Conservation (phyloP, 1,140 invertebrate species). For the Diprion similis region DNA sequence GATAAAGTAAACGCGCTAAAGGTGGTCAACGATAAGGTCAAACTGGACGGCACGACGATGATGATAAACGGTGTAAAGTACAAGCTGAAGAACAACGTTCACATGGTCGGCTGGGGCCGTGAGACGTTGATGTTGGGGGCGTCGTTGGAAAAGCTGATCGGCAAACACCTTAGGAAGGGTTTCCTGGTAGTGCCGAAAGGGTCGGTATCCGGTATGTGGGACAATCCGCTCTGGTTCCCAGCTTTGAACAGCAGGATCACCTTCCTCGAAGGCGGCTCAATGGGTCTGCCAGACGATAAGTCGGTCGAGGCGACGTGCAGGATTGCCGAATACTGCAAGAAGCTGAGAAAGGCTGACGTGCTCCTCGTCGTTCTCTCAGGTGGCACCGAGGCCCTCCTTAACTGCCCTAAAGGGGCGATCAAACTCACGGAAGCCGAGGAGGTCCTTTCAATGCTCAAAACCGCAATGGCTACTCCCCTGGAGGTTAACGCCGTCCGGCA, state of each 20-base stretch:
- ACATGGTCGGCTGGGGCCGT: slow-evolving; percentile 44
- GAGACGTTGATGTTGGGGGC: slow-evolving; percentile 36
- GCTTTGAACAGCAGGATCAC: slow-evolving; percentile 37
- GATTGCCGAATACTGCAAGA: slow-evolving; percentile 40
- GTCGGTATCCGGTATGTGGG: slow-evolving; percentile 38
- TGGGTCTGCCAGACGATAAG: slow-evolving; percentile 33
- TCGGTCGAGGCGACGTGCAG: slow-evolving; percentile 27
- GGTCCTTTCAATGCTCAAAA: slow-evolving; percentile 62
- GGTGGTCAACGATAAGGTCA: slow-evolving; percentile 39
- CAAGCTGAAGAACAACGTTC: slow-evolving; percentile 42
- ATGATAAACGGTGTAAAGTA: slow-evolving; percentile 35
- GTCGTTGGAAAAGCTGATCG: slow-evolving; percentile 41
- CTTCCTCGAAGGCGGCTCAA: slow-evolving; percentile 34
- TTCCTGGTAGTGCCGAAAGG: slow-evolving; percentile 40
- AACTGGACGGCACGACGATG: slow-evolving; percentile 34
- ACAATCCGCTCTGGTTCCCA: slow-evolving; percentile 36
- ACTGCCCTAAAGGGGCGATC: slow-evolving; percentile 70
- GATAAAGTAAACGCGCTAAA: slow-evolving; percentile 34
- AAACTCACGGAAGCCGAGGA: slow-evolving; percentile 63
- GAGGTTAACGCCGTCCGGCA: slow-evolving; percentile 72
- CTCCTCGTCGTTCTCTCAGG: slow-evolving; percentile 40
- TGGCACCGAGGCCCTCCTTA: slow-evolving; percentile 39
- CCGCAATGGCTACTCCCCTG: slow-evolving; percentile 64
- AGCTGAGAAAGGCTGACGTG: slow-evolving; percentile 41
- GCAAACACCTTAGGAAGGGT: slow-evolving; percentile 41